These are phyloP conservation scores for Squalus acanthias DNA, from an alignment of 2,797 vertebrate species.

Conservation along the genomic window DNA sequence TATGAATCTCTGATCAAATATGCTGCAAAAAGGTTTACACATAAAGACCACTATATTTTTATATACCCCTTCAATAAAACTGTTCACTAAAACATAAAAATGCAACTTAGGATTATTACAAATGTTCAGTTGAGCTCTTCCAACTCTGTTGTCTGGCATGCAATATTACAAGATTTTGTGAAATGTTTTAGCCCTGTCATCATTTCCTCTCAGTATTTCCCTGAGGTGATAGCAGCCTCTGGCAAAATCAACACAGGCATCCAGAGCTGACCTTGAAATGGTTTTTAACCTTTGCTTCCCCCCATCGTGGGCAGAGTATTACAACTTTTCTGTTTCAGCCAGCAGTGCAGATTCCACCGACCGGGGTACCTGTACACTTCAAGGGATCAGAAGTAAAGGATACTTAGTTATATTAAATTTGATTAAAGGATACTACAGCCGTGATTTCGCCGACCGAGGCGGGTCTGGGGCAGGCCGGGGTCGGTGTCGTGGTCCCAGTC, in stretches of 20 bases:
- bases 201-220: background rate
- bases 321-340: background rate
- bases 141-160: background rate
- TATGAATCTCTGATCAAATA: background rate
- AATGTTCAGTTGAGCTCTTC: background rate
- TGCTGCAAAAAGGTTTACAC: background rate
- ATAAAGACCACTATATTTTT: background rate
- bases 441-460: too few species aligned
- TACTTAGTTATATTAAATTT: background rate
- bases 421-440: too few species aligned
- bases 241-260: background rate
- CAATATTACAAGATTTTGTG: conserved; percentile 8
- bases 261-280: background rate
- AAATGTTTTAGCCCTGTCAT: background rate
- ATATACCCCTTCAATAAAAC: background rate
- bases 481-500: too few species aligned
- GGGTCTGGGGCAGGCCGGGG: too few species aligned
- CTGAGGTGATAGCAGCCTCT: background rate
- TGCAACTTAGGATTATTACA: background rate
- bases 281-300: background rate
- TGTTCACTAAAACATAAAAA: background rate
- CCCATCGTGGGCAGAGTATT: background rate
- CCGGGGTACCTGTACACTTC: too few species aligned
- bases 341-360: background rate
- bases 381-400: background rate